phyloP scores from a whole-genome alignment of 2,888 invertebrate species.

The Tryphoninae sp. region DNA sequence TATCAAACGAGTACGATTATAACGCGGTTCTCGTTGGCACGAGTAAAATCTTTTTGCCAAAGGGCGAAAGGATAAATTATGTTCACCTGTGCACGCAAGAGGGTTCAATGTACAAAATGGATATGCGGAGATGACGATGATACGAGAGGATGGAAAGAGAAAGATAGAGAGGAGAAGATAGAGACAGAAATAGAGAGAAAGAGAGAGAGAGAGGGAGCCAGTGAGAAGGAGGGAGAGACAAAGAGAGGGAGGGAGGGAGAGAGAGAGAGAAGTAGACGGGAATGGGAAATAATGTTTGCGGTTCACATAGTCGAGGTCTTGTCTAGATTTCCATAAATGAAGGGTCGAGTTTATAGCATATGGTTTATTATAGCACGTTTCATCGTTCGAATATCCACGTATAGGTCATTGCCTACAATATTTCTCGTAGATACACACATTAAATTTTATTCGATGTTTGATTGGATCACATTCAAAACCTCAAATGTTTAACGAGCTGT shows the following conservation, averaged over 20 bases:
- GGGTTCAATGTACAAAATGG: conserved; percentile 25
- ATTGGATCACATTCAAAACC: too few species aligned
- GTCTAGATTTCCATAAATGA: conserved; percentile 31
- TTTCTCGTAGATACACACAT: too few species aligned
- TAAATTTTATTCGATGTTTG: too few species aligned
- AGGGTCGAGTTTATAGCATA: conserved; percentile 13
- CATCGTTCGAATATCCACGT: conserved; percentile 3
- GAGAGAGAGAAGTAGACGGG: not conserved
- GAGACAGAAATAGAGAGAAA: not conserved
- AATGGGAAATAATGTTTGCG: conserved; percentile 35
- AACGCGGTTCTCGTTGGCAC: not conserved
- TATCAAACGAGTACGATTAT: not conserved
- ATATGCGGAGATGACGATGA: not conserved
- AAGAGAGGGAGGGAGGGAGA: not conserved
- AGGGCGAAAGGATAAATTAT: conserved; percentile 6
- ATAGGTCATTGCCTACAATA: not conserved
- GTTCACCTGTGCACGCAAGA: not conserved
- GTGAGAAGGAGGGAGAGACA: too few species aligned
- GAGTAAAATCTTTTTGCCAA: conserved; percentile 12
- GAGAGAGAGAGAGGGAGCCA: too few species aligned
- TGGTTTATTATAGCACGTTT: conserved; percentile 36
- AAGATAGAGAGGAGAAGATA: not conserved
- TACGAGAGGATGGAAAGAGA: not conserved
- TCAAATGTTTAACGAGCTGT: too few species aligned
- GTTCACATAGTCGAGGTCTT: conserved; percentile 16